Conservation (phyloP, 2,888 invertebrate genomes). For the Perizoma affinitatum region DNA sequence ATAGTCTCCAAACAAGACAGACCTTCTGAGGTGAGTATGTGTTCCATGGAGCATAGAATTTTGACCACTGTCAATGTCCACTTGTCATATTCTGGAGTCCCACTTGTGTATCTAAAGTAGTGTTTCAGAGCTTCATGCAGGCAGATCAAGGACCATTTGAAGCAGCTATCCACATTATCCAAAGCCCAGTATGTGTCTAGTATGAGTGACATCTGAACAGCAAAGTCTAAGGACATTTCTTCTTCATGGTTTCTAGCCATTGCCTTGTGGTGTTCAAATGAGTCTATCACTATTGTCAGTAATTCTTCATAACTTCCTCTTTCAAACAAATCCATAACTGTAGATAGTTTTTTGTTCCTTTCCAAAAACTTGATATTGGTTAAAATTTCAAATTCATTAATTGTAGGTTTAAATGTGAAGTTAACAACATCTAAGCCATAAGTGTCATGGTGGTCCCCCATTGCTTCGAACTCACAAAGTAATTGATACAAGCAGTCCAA, state of each 20-base stretch:
- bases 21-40: conserved; percentile 71
- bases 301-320: conserved; percentile 87
- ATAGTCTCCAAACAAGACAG: conserved; percentile 80
- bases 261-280: conserved; percentile 84
- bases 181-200: conserved; percentile 87
- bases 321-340: conserved; percentile 87
- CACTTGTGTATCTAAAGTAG: conserved; percentile 79
- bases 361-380: conserved; percentile 71
- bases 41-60: conserved; percentile 75
- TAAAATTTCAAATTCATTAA: conserved; percentile 65
- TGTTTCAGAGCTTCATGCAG: conserved; percentile 89
- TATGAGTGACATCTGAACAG: conserved; percentile 84
- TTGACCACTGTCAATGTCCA: conserved; percentile 76
- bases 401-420: conserved; percentile 68
- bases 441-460: conserved; percentile 66
- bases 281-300: conserved; percentile 86
- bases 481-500: conserved; percentile 74
- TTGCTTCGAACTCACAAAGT: conserved; percentile 71
- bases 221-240: conserved; percentile 81
- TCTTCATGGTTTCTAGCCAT: conserved; percentile 72
- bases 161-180: conserved; percentile 85
- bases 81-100: conserved; percentile 72
- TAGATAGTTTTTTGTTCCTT: conserved; percentile 83
- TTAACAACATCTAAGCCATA: conserved; percentile 64
- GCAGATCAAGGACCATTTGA: conserved; percentile 90